Conservation (phyloP, 2,113 vertebrate genomes). For the Prinia subflava region DNA sequence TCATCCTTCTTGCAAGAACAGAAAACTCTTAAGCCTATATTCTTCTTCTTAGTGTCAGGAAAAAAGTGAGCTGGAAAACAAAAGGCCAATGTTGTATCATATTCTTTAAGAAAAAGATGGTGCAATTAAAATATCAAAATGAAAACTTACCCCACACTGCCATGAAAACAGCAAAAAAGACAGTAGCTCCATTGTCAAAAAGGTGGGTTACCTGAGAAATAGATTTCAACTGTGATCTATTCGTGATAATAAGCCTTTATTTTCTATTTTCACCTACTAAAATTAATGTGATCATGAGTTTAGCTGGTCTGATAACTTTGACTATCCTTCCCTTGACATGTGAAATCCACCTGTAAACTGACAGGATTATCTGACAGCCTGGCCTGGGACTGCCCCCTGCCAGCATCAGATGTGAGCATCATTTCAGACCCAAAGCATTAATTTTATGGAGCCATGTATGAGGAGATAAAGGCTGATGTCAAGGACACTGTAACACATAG, state of each 20-base stretch:
- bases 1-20: neutral
- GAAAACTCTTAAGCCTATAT: neutral
- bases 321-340: neutral
- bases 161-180: slow-evolving; percentile 99
- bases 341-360: neutral
- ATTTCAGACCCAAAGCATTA: neutral
- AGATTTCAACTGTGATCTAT: neutral
- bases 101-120: neutral
- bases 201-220: slow-evolving; percentile 87
- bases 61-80: neutral
- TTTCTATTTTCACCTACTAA: neutral
- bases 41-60: neutral
- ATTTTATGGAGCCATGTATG: neutral
- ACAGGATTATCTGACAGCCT: neutral
- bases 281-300: neutral
- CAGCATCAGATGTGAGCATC: neutral
- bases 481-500: neutral
- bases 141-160: slow-evolving; percentile 94
- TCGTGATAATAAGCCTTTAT: neutral
- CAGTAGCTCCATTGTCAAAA: slow-evolving; percentile 95
- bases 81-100: neutral
- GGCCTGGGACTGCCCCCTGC: neutral
- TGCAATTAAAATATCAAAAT: neutral
- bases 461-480: neutral
- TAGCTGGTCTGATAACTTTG: neutral